Evolutionary conservation across 2,888 invertebrate genomes (phyloP).

Genomic region (Epinotia ramella): DNA sequence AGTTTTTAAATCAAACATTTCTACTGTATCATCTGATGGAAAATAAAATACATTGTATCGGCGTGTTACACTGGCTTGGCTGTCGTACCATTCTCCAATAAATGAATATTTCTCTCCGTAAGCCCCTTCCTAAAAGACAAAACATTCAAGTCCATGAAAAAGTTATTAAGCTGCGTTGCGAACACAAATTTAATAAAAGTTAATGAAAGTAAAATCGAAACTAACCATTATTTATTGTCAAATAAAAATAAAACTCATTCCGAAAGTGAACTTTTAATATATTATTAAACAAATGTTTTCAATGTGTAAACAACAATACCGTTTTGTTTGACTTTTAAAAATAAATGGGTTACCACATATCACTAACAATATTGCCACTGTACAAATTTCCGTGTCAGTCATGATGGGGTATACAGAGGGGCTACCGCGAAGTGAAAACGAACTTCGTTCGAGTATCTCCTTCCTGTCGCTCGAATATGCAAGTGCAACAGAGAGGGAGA

Average conservation of each 20-base stretch:
- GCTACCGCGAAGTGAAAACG: too few species aligned
- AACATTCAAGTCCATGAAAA: neutral
- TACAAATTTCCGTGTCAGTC: neutral
- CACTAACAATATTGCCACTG: conserved; percentile 7
- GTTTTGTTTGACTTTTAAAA: too few species aligned
- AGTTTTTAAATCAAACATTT: conserved; percentile 90
- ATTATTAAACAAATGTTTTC: conserved; percentile 22
- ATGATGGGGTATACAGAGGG: too few species aligned
- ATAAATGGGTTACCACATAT: neutral
- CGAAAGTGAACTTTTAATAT: conserved; percentile 11
- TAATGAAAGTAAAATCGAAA: neutral
- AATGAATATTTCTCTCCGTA: conserved; percentile 86
- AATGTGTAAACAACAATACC: conserved; percentile 11
- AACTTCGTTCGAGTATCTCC: too few species aligned
- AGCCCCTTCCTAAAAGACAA: conserved; percentile 72
- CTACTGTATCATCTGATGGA: conserved; percentile 91
- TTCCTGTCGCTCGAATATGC: too few species aligned
- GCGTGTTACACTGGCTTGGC: conserved; percentile 89
- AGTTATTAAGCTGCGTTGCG: neutral
- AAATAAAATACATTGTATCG: conserved; percentile 92
- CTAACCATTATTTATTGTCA: conserved; percentile 26
- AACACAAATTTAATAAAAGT: neutral
- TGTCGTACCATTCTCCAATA: conserved; percentile 95
- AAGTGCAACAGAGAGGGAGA: too few species aligned
- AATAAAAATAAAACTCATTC: conserved; percentile 18